Base-by-base conservation (phyloP, 2,113 vertebrate species). In the Vicugna pacos region DNA sequence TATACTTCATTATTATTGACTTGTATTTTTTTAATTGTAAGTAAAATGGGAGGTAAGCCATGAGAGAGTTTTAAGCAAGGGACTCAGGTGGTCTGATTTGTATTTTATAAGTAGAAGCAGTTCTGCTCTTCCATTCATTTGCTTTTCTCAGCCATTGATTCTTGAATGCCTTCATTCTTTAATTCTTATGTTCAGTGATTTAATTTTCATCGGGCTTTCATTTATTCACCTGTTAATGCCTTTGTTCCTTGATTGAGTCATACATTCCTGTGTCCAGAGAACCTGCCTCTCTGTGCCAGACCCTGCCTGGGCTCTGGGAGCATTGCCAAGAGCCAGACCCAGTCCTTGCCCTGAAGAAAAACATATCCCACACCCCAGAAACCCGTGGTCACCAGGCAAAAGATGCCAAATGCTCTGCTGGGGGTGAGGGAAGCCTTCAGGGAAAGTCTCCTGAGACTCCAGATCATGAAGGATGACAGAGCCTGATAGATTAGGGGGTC, bases 91-190 rank as follows among this genome's bases (percentile, higher is more conserved):
- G 35, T 38, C 38, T 38, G 70, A 17, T 52, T 58, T 56, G 32
- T 76, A 56, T 81, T 67, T 76, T 69, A 70, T 75, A 82, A 82
- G 16, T 28, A 77, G 83, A 62, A 67, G 60, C 32, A 81, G 62
- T 69, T 83, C 76, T 88, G n/a, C 62, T 91, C 15, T 65, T 93
- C n/a, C 26, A 54, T 79, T 79, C 62, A 73, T 93, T 94, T 93
- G 67, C 32, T 73, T 80, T 80, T 80, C 30, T 67, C 52, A 54
- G 75, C 65, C 69, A 54, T 42, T 65, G 11, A 32, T 82, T 89
- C 56, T 83, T 46, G 0, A 38, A 65, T 65, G 38, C 83, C 22
- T 83, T 87, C 73, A 19, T 72, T 89, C 60, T 75, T 70, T 92
- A 81, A 38, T 32, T 85, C 48, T 93, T 77, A 64, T 15, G 46